Base-by-base conservation (phyloP, 2,797 vertebrate genomes). In the Dicrostonyx torquatus region DNA sequence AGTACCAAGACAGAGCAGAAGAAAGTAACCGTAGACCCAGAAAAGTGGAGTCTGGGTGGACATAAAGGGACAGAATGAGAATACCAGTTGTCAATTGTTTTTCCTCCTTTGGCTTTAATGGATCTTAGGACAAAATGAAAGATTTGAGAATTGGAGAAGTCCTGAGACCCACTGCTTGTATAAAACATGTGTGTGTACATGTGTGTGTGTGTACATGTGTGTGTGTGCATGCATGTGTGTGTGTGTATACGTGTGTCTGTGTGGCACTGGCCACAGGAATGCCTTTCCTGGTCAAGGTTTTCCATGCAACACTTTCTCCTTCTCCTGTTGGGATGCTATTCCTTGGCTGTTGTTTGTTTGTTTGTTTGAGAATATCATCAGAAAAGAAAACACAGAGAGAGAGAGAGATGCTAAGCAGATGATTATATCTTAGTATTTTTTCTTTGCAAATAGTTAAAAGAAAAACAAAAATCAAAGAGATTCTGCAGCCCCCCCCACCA, bases 151-250 rank as follows among this genome's bases (percentile, higher is more conserved):
- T 24, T 17, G 3, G 48, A 55, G 6, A 18, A 50, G 18, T 53
- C 60, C 62, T 34, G 15, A 18, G 14, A 40, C n/a, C 26, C n/a
- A 34, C 43, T 31, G 40, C 22, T 26, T 72, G 24, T 58, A 13
- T 3, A 37, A 43, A 9, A 3, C 3, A 1, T 0, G 0, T 37
- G 0, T 20, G 64, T n/a, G 0, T 18, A 58, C 18, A 0, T 18
- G 50, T n/a, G 0, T 17, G 58, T 53, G 14, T 4, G 1, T 53
- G 53, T 53, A 14, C 5, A 43, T 43, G 53, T 55, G 53, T 55
- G 2, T 0, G 0, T n/a, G 0, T 18, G 62, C 31, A 0, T 17
- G 62, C 31, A 0, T 17, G 62, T n/a, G 0, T 17, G 62, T 48
- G 45, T 48, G 45, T 48, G 45, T 43, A 6, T 43, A 4, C 12